Percentiles rank a stretch among this genome's conserved stretches.
Conservation (phyloP, 2,888 invertebrate species). For the Ceriagrion tenellum region DNA sequence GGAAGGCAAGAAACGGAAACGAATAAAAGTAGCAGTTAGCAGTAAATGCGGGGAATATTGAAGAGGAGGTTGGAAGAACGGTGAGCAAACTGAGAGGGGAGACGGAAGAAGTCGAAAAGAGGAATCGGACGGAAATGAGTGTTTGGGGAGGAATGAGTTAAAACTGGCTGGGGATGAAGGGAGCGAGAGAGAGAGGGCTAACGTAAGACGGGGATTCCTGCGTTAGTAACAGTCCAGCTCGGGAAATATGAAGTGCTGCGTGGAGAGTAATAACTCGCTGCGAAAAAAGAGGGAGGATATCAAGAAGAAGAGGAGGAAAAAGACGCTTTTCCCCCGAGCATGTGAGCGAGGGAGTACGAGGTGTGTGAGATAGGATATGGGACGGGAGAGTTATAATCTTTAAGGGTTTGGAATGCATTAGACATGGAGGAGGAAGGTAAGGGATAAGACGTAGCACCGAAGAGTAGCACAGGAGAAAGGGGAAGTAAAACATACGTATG, state of each 20-base stretch:
- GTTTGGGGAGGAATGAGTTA: background rate
- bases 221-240: background rate
- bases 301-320: too few relatives aligned
- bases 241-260: slow-evolving; percentile 17
- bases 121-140: background rate
- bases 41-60: background rate
- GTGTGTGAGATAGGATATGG: background rate
- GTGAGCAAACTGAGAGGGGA: background rate
- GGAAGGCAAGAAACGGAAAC: background rate
- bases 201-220: background rate
- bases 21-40: background rate
- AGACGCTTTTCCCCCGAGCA: background rate
- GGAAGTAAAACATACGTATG: background rate
- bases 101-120: background rate
- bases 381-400: background rate
- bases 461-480: background rate
- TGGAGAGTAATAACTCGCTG: background rate
- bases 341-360: background rate
- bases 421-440: background rate
- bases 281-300: background rate
- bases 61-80: background rate
- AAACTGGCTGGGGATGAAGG: too few relatives aligned
- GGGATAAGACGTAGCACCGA: background rate
- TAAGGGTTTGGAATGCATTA: background rate
- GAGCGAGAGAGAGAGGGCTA: background rate